Conservation (phyloP, 2,888 invertebrate species). For the Biston betularia region DNA sequence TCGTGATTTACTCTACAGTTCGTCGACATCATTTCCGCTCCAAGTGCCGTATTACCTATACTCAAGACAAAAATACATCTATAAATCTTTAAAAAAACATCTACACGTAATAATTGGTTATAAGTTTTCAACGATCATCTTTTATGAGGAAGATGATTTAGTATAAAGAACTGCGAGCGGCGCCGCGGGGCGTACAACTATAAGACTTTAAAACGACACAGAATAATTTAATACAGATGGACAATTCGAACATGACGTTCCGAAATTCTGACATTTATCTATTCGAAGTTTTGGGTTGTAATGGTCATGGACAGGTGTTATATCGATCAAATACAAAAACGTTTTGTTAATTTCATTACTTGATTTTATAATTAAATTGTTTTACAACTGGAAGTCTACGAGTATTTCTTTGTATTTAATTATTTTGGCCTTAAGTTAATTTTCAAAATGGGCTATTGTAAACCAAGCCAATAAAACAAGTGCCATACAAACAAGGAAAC, state of each 20-base stretch:
- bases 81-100: constrained; percentile 55
- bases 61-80: constrained; percentile 43
- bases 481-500: no score
- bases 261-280: no score
- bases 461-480: no score
- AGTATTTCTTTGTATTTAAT: no score
- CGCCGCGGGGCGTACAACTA: constrained; percentile 52
- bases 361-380: no score
- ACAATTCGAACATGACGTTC: not conserved
- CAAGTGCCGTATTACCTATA: constrained; percentile 21
- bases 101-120: constrained; percentile 59
- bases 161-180: constrained; percentile 58
- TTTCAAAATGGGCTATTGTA: no score
- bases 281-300: no score
- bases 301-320: no score
- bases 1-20: constrained; percentile 39
- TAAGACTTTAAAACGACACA: constrained; percentile 21
- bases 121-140: constrained; percentile 47
- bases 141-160: constrained; percentile 55
- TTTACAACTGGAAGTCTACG: no score
- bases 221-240: constrained; percentile 17
- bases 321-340: no score
- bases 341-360: no score
- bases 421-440: no score
- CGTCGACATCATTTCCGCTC: constrained; percentile 38